Evolutionary conservation across 1,140 invertebrate genomes (phyloP).

Genomic region (Tetramorium parvispinum): DNA sequence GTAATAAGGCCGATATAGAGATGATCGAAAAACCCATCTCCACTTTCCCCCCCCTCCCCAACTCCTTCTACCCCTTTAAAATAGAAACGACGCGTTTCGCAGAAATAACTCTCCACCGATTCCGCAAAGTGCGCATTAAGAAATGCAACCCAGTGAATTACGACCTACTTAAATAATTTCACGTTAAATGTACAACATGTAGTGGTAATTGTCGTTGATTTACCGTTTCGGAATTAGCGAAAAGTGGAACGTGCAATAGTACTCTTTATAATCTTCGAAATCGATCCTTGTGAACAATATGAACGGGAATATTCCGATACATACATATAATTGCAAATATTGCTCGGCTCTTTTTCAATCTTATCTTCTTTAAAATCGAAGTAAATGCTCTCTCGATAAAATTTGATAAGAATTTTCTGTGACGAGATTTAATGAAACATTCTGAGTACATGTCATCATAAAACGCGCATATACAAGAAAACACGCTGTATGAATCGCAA

Average conservation of each 20-base stretch:
- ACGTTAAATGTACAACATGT: background rate
- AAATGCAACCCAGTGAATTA: background rate
- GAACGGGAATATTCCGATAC: background rate
- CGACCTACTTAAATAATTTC: background rate
- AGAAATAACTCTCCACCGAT: background rate
- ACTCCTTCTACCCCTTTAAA: background rate
- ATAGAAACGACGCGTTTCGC: background rate
- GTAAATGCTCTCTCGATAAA: background rate
- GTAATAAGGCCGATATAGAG: background rate
- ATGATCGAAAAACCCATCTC: constrained; percentile 3
- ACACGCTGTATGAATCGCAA: background rate
- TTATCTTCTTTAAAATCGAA: background rate
- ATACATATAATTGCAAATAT: background rate
- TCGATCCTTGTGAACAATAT: background rate
- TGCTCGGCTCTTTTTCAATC: background rate
- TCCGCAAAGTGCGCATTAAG: background rate
- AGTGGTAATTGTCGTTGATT: background rate
- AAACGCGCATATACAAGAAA: background rate
- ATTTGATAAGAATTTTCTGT: background rate
- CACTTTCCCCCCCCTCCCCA: no score
- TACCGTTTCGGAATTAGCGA: background rate
- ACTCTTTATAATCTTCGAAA: background rate
- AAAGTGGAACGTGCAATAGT: background rate
- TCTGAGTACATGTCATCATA: background rate
- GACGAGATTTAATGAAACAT: background rate